Evolutionary conservation across 2,797 vertebrate species (phyloP), one percentile per base, ranked within the genome.

Genomic region (Scolopax bukidnonensis): DNA sequence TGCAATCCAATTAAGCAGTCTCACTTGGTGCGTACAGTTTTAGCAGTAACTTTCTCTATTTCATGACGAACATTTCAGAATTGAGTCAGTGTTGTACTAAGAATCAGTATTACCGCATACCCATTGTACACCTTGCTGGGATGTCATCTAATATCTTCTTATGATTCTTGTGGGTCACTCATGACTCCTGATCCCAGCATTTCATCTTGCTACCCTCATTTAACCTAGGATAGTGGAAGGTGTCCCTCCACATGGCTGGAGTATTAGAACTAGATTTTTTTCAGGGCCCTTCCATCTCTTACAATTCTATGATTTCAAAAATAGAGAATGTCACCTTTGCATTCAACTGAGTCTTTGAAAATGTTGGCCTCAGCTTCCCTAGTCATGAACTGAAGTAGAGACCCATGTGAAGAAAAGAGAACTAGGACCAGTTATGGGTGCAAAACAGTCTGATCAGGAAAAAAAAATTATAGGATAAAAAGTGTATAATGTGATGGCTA

Each of bases 31-130:
- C n/a, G 20, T 54, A 33, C 14, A 33, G 12, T 67, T 91, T 84
- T 38, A 69, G 11, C n/a, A 65, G 11, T 36, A 67, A 73, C 10
- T 75, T 74, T 65, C 13, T 54, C 12, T 8, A 6, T 38, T n/a
- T 6, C 1, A 0, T 19, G 23, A 6, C 0, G 0, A 85, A 53
- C 23, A 47, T 20, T 6, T 6, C 67, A 67, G 10, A 2, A 19
- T 41, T 40, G 8, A 11, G 20, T 38, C 53, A 60, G 23, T n/a
- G 27, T 24, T 28, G 12, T 27, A 4, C 10, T 48, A 30, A 12
- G 30, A 89, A 67, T 6, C 18, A 28, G 27, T 65, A 40, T 19
- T 23, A 32, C 9, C 7, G 20, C 16, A 23, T 41, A 33, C 4
- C 33, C 2, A 0, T 4, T 18, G 11, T 19, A 25, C 15, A 8